Base-by-base conservation (phyloP, 2,888 invertebrate species). In the Pterostichus madidus region DNA sequence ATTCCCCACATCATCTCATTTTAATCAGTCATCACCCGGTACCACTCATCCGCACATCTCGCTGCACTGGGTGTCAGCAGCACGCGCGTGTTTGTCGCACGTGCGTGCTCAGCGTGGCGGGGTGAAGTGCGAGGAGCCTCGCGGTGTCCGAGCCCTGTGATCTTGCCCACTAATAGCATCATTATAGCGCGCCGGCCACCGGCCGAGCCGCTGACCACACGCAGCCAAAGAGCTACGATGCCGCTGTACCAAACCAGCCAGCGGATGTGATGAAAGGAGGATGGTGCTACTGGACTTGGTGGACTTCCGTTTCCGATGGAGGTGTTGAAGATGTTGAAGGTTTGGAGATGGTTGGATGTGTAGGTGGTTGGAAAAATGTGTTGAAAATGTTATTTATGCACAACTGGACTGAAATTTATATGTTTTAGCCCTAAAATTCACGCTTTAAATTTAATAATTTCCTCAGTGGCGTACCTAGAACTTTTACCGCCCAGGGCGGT, bases 151-250 rank as follows among this genome's bases (percentile, higher is more conserved):
- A 68, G 81, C 81, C 49, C 88, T 89, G 88, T 89, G 89, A 89
- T 89, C 88, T 88, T 86, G 84, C 84, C 85, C 84, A 85, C 86
- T 87, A 87, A 87, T 87, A 85, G 86, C 86, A 84, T 86, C 86
- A 87, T 86, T 86, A 86, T 84, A 83, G 71, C 80, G 68, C 80
- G 73, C 68, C 83, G 78, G 79, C 84, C 84, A 83, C 84, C 83
- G 75, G 49, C 59, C n/a, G 68, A 32, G 35, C 32, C 2, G 8
- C 46, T 61, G 79, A 52, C 79, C 79, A 79, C 79, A 64, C 79
- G 68, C 68, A 71, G 68, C 17, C 68, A n/a, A 13, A 8, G 24
- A 24, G 39, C 64, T 11, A 11, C 35, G 13, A 1, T 35, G 35
- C 59, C 24, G 24, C 59, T 59, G 24, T 59, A 24, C 59, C 59